A percentile compares a stretch with the other conserved stretches of the same genome.
Conservation (phyloP, 2,797 vertebrate species). For the Labroides dimidiatus region DNA sequence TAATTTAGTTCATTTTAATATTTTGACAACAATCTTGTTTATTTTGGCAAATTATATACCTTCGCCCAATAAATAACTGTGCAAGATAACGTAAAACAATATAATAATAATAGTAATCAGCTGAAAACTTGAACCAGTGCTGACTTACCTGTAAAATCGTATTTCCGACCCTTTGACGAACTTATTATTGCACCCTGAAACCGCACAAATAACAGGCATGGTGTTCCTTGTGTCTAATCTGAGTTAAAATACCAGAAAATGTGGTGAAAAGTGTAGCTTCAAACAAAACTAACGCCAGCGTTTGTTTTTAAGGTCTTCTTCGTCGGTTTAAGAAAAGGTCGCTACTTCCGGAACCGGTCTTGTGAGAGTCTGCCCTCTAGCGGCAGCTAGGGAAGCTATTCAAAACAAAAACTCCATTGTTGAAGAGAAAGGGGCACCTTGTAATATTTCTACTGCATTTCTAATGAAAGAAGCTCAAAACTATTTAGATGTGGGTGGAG, state of each 20-base stretch:
- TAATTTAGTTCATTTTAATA: too few species aligned
- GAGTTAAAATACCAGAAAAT: not conserved
- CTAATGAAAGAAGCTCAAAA: too few species aligned
- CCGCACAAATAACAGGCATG: conserved; percentile 87
- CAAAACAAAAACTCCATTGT: too few species aligned
- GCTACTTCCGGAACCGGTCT: conserved; percentile 21
- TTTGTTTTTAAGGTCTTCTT: conserved; percentile 34
- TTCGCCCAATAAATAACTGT: too few species aligned
- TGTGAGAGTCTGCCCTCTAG: conserved; percentile 15
- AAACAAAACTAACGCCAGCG: fast-evolving
- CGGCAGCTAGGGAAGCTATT: not conserved
- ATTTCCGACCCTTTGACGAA: conserved; percentile 87
- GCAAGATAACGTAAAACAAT: too few species aligned
- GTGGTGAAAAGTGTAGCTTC: not conserved
- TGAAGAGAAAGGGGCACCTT: too few species aligned
- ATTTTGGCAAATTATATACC: too few species aligned
- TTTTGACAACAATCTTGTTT: too few species aligned
- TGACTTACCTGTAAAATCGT: conserved; percentile 84
- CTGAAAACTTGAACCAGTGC: not conserved
- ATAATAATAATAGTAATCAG: too few species aligned
- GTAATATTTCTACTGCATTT: too few species aligned
- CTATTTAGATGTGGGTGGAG: too few species aligned
- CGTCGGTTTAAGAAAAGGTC: not conserved
- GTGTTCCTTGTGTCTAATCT: not conserved
- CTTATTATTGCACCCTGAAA: conserved; percentile 83